Percentiles rank a stretch among this genome's conserved stretches.
These are phyloP conservation scores for Pissodes strobi DNA, from an alignment of 1,140 invertebrate genomes.

Conservation along the genomic window DNA sequence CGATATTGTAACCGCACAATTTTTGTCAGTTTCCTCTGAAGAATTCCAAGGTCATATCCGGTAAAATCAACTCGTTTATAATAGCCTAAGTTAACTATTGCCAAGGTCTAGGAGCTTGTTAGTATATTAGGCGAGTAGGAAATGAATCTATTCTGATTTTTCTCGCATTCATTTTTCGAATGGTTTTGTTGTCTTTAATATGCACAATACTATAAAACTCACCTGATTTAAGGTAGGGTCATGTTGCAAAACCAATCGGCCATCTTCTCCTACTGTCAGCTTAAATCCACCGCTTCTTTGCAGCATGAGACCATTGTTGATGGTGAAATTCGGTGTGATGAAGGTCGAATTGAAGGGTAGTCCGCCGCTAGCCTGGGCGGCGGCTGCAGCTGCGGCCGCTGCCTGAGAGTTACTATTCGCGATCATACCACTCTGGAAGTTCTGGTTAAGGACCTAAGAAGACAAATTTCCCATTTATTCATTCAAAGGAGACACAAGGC, in stretches of 20 bases:
- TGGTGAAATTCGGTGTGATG: slow-evolving; percentile 54
- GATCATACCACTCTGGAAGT: slow-evolving; percentile 49
- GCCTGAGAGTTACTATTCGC: slow-evolving; percentile 45
- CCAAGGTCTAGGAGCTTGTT: too few species aligned
- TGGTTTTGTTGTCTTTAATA: not conserved
- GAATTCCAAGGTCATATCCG: too few species aligned
- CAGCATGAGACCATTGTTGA: slow-evolving; percentile 54
- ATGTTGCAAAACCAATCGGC: slow-evolving; percentile 53
- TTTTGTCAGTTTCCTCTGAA: too few species aligned
- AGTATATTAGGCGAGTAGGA: too few species aligned
- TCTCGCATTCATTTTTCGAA: too few species aligned
- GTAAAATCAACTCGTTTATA: too few species aligned
- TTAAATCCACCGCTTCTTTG: slow-evolving; percentile 51
- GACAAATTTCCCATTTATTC: not conserved
- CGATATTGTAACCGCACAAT: too few species aligned
- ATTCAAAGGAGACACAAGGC: too few species aligned
- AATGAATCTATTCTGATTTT: too few species aligned
- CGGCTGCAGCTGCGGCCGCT: slow-evolving; percentile 35
- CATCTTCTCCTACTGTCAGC: slow-evolving; percentile 53
- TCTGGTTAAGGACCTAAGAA: slow-evolving; percentile 38
- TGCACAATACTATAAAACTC: not conserved
- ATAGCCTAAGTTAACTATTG: too few species aligned
- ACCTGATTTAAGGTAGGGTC: slow-evolving; percentile 51
- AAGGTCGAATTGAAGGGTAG: slow-evolving; percentile 48
- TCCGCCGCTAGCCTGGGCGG: slow-evolving; percentile 18